Evolutionary conservation across 2,797 vertebrate species (phyloP).

Genomic region (Sebastes trivittatus): DNA sequence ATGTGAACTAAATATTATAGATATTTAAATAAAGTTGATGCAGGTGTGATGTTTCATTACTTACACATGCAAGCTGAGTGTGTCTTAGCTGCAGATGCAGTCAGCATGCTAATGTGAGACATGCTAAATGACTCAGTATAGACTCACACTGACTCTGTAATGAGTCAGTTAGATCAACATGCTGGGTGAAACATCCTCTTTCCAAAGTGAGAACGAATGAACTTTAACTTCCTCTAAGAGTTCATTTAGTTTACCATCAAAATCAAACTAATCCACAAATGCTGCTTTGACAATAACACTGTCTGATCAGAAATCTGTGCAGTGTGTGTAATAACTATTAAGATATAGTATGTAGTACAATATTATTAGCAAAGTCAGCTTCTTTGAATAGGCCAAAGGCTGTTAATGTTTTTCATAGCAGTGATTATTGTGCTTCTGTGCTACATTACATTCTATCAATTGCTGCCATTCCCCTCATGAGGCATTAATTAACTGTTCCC

Average conservation of each 20-base stretch:
- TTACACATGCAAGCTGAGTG: neutral
- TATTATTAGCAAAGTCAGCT: neutral
- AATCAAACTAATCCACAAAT: neutral
- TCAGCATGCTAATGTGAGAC: neutral
- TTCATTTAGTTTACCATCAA: neutral
- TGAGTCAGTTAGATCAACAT: constrained; percentile 12
- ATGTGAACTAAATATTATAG: neutral
- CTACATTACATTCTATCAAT: neutral
- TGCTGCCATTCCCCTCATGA: neutral
- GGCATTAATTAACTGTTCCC: neutral
- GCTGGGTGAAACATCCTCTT: constrained; percentile 25
- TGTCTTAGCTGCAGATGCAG: constrained; percentile 1
- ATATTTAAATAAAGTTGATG: neutral
- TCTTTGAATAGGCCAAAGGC: neutral
- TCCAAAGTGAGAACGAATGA: constrained; percentile 20
- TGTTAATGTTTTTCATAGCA: neutral
- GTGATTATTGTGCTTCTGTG: neutral
- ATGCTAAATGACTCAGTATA: constrained; percentile 44
- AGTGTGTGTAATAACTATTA: neutral
- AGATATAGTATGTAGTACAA: neutral
- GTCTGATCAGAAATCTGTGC: neutral
- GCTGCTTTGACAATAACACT: neutral
- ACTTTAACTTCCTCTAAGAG: constrained; percentile 20
- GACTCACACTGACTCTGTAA: constrained; percentile 22
- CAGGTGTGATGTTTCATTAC: constrained; percentile 31